Evolutionary conservation across 2,113 vertebrate genomes (phyloP), one percentile per base, ranked within the genome.

Genomic region (Illadopsis cleaveri): DNA sequence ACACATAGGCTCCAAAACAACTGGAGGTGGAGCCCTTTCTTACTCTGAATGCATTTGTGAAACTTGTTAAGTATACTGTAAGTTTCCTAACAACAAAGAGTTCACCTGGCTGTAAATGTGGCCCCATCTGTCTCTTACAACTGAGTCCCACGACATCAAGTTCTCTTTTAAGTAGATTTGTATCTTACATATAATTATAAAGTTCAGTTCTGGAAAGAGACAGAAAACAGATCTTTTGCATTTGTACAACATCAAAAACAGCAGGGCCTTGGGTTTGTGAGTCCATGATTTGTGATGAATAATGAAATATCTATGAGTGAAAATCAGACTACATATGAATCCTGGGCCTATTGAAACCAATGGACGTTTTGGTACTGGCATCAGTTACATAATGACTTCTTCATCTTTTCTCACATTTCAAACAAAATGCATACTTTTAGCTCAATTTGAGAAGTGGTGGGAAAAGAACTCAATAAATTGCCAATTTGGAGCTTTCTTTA

Each of bases 61-160:
- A 53, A 45, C 15, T 86, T 64, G 18, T 70, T 27, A 72, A 80
- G 60, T 57, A 45, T 18, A 33, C 53, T 20, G 19, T 15, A 54
- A 61, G 31, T 69, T 90, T 89, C 44, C 44, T 23, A 60, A 76
- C 15, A 92, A 18, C 31, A 56, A 76, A 68, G 24, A 86, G 60
- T 89, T 84, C 48, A 69, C 25, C 23, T 60, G 62, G 20, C 20
- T 69, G 57, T 72, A 76, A 58, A 76, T 1, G 6, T 13, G 40
- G 40, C 57, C 78, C 42, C 0, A 1, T 27, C 47, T 47, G 45
- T 47, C 48, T 12, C 42, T 70, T 20, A 24, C 11, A 71, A 15
- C 23, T 37, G 57, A 76, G 70, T 71, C 76, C 89, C 4, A 28
- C 0, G 0, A 25, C 17, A 48, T 3, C 0, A 1, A 72, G 50